Base-by-base conservation (phyloP, 2,113 vertebrate genomes). In the Vulpes vulpes region DNA sequence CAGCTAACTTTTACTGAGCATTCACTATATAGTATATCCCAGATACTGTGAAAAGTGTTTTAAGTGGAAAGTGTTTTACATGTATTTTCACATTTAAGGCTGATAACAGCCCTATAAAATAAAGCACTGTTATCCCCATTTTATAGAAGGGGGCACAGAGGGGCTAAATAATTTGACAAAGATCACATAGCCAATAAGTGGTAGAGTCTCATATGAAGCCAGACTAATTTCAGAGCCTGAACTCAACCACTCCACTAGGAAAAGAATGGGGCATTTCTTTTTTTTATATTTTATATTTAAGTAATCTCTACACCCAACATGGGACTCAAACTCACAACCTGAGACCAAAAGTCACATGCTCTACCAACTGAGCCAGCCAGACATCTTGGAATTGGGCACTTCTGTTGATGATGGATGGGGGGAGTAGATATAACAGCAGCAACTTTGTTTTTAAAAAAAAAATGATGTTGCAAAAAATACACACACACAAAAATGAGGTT, bases 101-200 rank as follows among this genome's bases (percentile, higher is more conserved):
- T 90, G 62, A 92, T 15, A 92, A 92, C 12, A 87, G 79, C 14
- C 25, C 2, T 51, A 74, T 35, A 43, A 93, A 62, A 35, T 49
- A 91, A 89, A 71, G 7, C 30, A 81, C 35, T 71, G 30, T 59
- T 89, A 60, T 53, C 30, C 10, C 22, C 5, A 92, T 74, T 89
- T 93, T 43, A 74, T 35, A 84, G 85, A 85, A 73, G 62, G 64
- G 82, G 5, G 22, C 32, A 96, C 38, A 92, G 57, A 74, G 89
- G 49, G 35, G 55, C 49, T 97, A 97, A 91, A 27, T 49, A 92
- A 91, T 91, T 93, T 91, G 49, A 93, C 4, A 38, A 94, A 82
- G 55, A 94, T 51, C 11, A 89, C 30, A 89, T 16, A 87, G 25
- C 35, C 95, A 95, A 67, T 84, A 88, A 60, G 14, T 30, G 57